Base-by-base conservation (phyloP, 1,140 invertebrate species). In the Conus ventricosus region DNA sequence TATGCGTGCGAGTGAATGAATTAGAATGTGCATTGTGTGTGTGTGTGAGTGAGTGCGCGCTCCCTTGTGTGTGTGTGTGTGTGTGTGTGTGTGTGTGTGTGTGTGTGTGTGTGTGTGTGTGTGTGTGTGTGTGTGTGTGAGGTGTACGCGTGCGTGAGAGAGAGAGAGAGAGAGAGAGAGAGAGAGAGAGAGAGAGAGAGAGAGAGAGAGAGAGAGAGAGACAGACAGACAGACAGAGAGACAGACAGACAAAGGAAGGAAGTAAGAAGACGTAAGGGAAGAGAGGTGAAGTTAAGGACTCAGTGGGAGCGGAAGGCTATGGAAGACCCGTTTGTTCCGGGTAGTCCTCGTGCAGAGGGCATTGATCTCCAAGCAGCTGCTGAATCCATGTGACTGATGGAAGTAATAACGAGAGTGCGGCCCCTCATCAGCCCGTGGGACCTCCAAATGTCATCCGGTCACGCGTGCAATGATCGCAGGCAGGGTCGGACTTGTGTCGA, bases 131-230 rank as follows among this genome's bases (percentile, higher is more conserved):
- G 39, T 39, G 39, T 39, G 39, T 39, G 39, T 39, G n/a, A n/a
- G n/a, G n/a, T n/a, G n/a, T n/a, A n/a, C n/a, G n/a, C n/a, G 39
- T 39, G 39, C 0, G 0, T 1, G 39, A 39, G 39, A 39, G 0
- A 39, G 53, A 67, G 78, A 71, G 55, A 87, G 27, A 82, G 71
- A 84, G 60, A 87, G 81, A 84, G 51, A 85, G 88, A 91, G 78
- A 63, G 86, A 89, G 4, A 88, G 71, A 88, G 17, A 88, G 39
- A 89, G 3, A 81, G 86, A 88, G 75, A 89, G 71, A 88, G 75
- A 82, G 60, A 88, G 51, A 78, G 71, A 88, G 57, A 75, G 13
- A 85, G 51, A 51, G 8, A 88, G 11, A 82, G 6, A 75, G 27
- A 67, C 27, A 85, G 57, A 88, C 27, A 88, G 20, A 85, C 60